Evolutionary conservation across 35 echinoderm and acorn worm genomes (phyloP).

Genomic region (Apostichopus japonicus): DNA sequence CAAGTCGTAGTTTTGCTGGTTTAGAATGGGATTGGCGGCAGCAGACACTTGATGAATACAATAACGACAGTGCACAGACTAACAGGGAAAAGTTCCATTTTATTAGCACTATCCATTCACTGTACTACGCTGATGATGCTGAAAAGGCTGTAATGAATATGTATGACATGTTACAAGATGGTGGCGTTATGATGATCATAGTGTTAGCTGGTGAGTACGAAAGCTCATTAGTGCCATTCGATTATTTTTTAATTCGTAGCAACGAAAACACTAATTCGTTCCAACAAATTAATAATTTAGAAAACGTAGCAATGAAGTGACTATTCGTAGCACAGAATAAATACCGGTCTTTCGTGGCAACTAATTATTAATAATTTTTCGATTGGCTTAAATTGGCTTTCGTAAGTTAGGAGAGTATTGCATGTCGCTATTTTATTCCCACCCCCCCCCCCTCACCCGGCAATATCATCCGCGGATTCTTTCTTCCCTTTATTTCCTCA

Average conservation of each 20-base stretch:
- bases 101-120: constrained; percentile 53
- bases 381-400: not conserved
- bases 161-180: constrained; percentile 33
- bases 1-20: not conserved
- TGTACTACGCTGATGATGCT: constrained; percentile 42
- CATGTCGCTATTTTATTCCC: too few relatives aligned
- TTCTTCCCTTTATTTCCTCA: too few relatives aligned
- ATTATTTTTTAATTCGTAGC: not conserved
- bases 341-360: not conserved
- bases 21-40: constrained; percentile 47
- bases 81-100: constrained; percentile 50
- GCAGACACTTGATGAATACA: constrained; percentile 9
- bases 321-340: not conserved
- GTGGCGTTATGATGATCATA: constrained; percentile 40
- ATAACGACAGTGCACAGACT: not conserved
- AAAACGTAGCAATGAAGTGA: too few relatives aligned
- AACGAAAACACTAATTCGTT: too few relatives aligned
- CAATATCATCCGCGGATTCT: too few relatives aligned
- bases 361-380: not conserved
- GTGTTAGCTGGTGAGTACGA: constrained; percentile 21
- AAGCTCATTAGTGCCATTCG: too few relatives aligned
- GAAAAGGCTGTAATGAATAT: constrained; percentile 38
- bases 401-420: not conserved
- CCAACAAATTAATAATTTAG: too few relatives aligned
- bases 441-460: too few relatives aligned